Conservation (phyloP, 1,140 invertebrate species). For the Drosophila kohkoa region DNA sequence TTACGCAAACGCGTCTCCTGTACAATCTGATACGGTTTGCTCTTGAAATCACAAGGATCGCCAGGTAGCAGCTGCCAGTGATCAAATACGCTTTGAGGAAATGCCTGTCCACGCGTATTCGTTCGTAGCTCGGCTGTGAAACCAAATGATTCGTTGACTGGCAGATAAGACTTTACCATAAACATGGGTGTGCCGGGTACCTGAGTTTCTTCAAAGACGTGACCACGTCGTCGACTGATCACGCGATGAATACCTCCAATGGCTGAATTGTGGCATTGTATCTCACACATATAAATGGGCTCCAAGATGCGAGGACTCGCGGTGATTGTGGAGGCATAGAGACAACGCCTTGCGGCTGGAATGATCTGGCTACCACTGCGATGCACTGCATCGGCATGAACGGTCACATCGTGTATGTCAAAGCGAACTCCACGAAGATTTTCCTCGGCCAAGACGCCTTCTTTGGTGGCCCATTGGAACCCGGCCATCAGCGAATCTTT, state of each 20-base stretch:
- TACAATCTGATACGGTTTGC: conserved; percentile 93
- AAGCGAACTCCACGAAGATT: conserved; percentile 97
- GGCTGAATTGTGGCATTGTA: conserved; percentile 97
- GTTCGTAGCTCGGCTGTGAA: conserved; percentile 99
- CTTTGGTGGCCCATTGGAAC: conserved; percentile 99
- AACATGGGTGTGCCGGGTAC: conserved; percentile 99
- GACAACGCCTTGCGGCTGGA: conserved; percentile 97
- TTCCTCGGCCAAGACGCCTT: conserved; percentile 99
- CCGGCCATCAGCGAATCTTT: conserved; percentile 99
- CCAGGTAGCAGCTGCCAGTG: conserved; percentile 99
- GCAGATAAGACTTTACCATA: conserved; percentile 98
- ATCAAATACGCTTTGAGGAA: conserved; percentile 99
- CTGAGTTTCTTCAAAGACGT: conserved; percentile 96
- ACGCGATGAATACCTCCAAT: conserved; percentile 98
- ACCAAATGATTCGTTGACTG: conserved; percentile 99
- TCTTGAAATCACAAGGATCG: conserved; percentile 93
- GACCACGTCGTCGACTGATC: conserved; percentile 97
- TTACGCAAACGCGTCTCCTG: conserved; percentile 98
- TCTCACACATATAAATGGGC: conserved; percentile 99
- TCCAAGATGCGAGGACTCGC: conserved; percentile 98
- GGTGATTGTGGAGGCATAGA: conserved; percentile 97
- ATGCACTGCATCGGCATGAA: conserved; percentile 99
- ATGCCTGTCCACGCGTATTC: conserved; percentile 99
- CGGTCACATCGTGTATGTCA: conserved; percentile 99
- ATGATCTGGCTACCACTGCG: conserved; percentile 99